Evolutionary conservation across 2,888 invertebrate species (phyloP), one percentile per base, ranked within the genome.

Genomic region (Leptopterna dolabrata): DNA sequence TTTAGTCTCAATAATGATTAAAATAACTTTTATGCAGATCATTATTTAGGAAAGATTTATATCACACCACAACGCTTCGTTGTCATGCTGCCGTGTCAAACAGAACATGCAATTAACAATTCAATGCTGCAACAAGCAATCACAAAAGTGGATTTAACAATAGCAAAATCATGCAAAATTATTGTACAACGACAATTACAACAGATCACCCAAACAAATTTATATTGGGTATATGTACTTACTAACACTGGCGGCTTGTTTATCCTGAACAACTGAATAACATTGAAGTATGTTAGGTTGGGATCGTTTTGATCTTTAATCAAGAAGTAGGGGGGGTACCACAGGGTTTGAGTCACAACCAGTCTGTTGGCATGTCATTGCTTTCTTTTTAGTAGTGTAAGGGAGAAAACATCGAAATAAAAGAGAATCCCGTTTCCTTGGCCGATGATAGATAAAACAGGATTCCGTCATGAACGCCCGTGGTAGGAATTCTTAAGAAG

Each of bases 181-280:
- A 27, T 63, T 24, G 27, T 9, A 63, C 63, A 63, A 63, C 63
- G 63, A 63, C 63, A 36, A 73, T 30, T 73, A 73, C 73, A 41
- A 78, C 41, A 45, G 78, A 78, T 19, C 27, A 78, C 78, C 78
- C 78, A 78, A 78, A 78, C 41, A 19, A 78, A 41, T n/a, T 43
- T 30, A 78, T 78, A 78, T 78, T 78, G 78, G 78, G 78, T 78
- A 63, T 78, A 45, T 63, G 93, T 97, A 97, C 97, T 97, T 97
- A 97, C 97, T 95, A 97, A 96, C 94, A 97, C 97, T 95, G 97
- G 97, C 94, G 97, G 97, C 94, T 97, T 97, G 95, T 96, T 97
- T 94, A 97, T 97, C 97, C 97, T 97, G 97, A 97, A 97, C 95
- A 97, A 97, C 97, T 97, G 89, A 87, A 89, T 83, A 88, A 89